phyloP scores from a whole-genome alignment of 2,797 vertebrate genomes.

The Sciurus carolinensis region DNA sequence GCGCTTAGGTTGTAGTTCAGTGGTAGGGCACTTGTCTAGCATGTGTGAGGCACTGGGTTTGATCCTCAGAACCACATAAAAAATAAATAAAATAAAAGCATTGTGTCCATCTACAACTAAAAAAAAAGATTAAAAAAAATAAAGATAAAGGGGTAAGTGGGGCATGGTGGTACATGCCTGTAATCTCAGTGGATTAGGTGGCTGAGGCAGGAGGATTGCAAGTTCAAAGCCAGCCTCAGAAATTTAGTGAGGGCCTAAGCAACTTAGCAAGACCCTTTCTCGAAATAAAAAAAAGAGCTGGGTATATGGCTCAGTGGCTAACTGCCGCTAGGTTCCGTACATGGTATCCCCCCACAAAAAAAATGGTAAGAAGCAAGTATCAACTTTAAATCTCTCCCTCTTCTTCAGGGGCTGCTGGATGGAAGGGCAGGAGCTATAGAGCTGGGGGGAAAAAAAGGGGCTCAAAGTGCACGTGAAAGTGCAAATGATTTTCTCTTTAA shows the following conservation, averaged over 20 bases:
- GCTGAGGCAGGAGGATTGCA: no score
- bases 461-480: not conserved
- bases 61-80: no score
- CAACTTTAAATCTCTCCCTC: slow-evolving; percentile 47
- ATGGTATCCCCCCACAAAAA: no score
- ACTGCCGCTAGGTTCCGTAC: not conserved
- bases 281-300: not conserved
- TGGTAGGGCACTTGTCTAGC: no score
- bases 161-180: not conserved
- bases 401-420: slow-evolving; percentile 43
- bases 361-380: slow-evolving; percentile 4
- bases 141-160: no score
- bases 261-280: no score
- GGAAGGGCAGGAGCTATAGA: slow-evolving; percentile 52
- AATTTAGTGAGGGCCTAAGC: no score
- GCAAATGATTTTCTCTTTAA: slow-evolving; percentile 26
- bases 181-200: not conserved
- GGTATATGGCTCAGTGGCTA: not conserved
- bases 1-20: no score
- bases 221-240: not conserved
- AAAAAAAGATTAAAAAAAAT: no score
- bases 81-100: no score
- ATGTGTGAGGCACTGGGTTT: no score
- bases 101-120: no score
- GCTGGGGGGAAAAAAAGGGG: slow-evolving; percentile 47